Evolutionary conservation across 2,113 vertebrate species (phyloP).

Genomic region (Rallus limicola): DNA sequence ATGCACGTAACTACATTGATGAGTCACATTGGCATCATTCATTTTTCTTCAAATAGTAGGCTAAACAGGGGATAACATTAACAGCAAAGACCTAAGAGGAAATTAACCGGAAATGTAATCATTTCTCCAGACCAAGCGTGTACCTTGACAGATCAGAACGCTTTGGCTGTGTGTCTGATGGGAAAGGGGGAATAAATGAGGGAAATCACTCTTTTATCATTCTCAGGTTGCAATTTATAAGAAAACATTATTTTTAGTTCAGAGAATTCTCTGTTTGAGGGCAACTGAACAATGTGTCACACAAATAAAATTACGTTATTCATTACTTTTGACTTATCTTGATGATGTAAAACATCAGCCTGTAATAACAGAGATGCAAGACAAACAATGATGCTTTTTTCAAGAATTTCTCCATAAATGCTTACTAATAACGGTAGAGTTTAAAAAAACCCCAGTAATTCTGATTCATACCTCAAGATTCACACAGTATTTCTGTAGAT

Average conservation of each 20-base stretch:
- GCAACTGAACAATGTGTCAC: neutral
- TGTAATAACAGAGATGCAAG: neutral
- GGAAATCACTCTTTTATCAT: neutral
- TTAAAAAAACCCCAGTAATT: neutral
- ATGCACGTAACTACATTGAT: neutral
- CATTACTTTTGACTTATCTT: neutral
- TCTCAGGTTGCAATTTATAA: neutral
- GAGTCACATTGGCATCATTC: neutral
- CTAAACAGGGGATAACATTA: neutral
- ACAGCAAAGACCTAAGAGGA: neutral
- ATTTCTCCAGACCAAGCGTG: neutral
- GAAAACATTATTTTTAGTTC: neutral
- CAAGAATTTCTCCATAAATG: neutral
- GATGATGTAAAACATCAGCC: neutral
- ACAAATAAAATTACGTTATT: neutral
- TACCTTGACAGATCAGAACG: neutral
- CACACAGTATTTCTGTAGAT: neutral
- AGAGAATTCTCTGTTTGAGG: neutral
- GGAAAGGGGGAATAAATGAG: neutral
- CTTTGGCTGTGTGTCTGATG: neutral
- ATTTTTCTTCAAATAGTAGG: neutral
- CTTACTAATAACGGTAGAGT: neutral
- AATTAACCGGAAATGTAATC: neutral
- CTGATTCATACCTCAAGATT: neutral
- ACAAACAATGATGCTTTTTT: neutral